A percentile compares a stretch with the other conserved stretches of the same genome.
phyloP scores from a whole-genome alignment of 2,888 invertebrate species.

The Chymomyza amoena region DNA sequence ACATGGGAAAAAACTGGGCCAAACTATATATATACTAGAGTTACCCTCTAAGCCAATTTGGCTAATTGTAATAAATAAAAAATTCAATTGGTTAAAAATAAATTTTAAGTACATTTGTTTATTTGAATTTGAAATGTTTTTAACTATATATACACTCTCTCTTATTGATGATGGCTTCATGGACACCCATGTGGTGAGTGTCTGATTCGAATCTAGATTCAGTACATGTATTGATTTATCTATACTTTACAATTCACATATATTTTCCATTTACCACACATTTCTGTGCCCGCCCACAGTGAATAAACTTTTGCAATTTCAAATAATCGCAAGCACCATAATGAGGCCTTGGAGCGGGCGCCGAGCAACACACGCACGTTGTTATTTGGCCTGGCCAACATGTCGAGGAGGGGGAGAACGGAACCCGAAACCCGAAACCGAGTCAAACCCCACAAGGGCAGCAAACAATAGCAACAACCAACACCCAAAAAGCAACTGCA shows the following conservation, averaged over 20 bases:
- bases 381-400: not conserved
- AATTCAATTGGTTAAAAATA: too few relatives aligned
- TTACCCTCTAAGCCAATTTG: too few relatives aligned
- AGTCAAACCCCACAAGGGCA: not conserved
- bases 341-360: constrained; percentile 62
- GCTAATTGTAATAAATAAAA: too few relatives aligned
- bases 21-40: too few relatives aligned
- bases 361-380: constrained; percentile 51
- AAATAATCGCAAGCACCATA: constrained; percentile 70
- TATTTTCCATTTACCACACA: constrained; percentile 61
- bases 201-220: constrained; percentile 48
- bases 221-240: constrained; percentile 65
- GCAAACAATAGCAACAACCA: constrained; percentile 16
- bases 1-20: too few relatives aligned
- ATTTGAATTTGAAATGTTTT: not conserved
- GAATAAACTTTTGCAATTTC: constrained; percentile 73
- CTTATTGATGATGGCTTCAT: not conserved
- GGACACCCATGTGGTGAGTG: not conserved
- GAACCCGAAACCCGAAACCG: not conserved
- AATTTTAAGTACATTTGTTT: not conserved
- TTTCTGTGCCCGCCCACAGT: constrained; percentile 39
- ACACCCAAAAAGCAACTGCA: constrained; percentile 15
- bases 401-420: constrained; percentile 2
- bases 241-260: constrained; percentile 43
- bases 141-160: not conserved